Conservation (phyloP, 2,797 vertebrate species). For the Hypotaenidia okinawae region DNA sequence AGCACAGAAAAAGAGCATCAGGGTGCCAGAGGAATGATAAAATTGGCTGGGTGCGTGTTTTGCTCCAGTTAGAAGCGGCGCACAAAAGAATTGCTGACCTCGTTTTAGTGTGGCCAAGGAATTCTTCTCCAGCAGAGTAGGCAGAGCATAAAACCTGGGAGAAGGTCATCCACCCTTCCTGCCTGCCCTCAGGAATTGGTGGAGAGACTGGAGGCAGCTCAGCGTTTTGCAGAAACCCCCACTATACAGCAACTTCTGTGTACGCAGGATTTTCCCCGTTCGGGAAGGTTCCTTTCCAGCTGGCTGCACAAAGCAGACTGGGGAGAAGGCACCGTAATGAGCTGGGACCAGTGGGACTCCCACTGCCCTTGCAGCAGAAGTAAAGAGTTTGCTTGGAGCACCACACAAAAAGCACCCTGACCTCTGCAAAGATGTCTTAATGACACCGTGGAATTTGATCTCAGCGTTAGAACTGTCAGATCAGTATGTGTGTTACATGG, state of each 20-base stretch:
- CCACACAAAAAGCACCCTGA: accelerated
- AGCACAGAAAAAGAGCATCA: neutral
- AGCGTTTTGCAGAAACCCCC: neutral
- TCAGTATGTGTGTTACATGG: accelerated
- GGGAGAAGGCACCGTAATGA: neutral
- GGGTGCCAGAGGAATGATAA: neutral
- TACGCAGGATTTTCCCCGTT: neutral
- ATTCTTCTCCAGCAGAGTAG: neutral
- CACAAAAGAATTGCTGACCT: slow-evolving; percentile 5
- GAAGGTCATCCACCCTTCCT: neutral
- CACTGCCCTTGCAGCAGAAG: neutral
- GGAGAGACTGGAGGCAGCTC: neutral
- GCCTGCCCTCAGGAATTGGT: neutral
- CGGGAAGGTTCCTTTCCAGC: neutral
- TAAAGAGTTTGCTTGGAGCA: neutral
- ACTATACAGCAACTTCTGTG: neutral
- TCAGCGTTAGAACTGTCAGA: accelerated
- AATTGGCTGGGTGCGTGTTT: neutral
- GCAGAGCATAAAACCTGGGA: neutral
- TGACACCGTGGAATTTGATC: neutral
- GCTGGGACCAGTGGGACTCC: neutral
- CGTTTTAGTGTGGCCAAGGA: neutral
- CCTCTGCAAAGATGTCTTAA: neutral
- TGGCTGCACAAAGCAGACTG: accelerated
- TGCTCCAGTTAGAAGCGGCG: neutral